Percentiles rank a stretch among this genome's conserved stretches.
phyloP scores from a whole-genome alignment of 1,140 invertebrate genomes.

The Panagrolaimus sp. region DNA sequence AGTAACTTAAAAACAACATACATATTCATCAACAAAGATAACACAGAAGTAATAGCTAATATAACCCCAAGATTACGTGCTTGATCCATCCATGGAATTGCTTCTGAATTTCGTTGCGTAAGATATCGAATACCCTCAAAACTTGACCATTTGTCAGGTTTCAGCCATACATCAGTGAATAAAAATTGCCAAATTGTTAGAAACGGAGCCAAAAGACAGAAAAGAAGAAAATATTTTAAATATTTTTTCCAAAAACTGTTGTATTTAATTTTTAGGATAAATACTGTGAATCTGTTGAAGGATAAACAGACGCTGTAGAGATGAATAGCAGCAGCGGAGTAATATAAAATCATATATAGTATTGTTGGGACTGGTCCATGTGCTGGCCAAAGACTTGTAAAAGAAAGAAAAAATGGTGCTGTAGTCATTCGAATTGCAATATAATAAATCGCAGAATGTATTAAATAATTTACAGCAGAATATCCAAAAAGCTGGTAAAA shows the following conservation, averaged over 20 bases:
- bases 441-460: neutral
- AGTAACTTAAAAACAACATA: too few relatives aligned
- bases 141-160: neutral
- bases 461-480: neutral
- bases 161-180: neutral
- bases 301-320: neutral
- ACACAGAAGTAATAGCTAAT: neutral
- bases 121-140: neutral
- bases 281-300: neutral
- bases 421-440: neutral
- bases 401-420: neutral
- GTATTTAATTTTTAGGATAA: neutral
- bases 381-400: neutral
- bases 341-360: neutral
- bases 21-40: neutral
- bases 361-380: neutral
- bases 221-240: neutral
- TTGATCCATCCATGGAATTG: neutral
- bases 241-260: conserved; percentile 3
- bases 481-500: neutral
- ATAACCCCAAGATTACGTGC: neutral
- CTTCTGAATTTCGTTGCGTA: neutral
- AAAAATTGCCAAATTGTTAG: neutral
- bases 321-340: neutral
- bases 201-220: neutral